Evolutionary conservation across 2,888 invertebrate species (phyloP).

Genomic region (Agrotis ipsilon): DNA sequence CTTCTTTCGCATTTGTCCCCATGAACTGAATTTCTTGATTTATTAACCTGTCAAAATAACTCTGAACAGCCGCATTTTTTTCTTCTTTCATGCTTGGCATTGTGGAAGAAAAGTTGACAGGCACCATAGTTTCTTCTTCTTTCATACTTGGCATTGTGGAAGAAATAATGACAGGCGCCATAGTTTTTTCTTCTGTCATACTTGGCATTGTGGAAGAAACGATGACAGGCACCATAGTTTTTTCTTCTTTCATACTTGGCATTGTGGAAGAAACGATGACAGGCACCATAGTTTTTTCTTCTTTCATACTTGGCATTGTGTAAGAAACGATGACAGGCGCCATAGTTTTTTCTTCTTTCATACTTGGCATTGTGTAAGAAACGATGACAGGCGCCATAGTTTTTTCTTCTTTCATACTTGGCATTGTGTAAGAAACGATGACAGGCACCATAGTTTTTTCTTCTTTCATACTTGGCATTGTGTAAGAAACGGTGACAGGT

Average conservation of each 20-base stretch:
- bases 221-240: too few relatives aligned
- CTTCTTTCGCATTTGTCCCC: not conserved
- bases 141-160: not conserved
- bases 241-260: not conserved
- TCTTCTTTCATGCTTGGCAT: not conserved
- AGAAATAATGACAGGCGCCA: too few relatives aligned
- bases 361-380: not conserved
- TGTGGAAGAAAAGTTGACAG: not conserved
- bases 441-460: too few relatives aligned
- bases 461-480: not conserved
- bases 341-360: too few relatives aligned
- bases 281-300: too few relatives aligned
- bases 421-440: not conserved
- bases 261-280: not conserved
- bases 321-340: too few relatives aligned
- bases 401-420: not conserved
- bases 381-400: too few relatives aligned
- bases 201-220: not conserved
- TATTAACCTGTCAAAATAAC: too few relatives aligned
- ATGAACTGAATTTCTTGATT: too few relatives aligned
- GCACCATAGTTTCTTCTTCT: not conserved
- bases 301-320: not conserved
- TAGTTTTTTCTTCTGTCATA: too few relatives aligned
- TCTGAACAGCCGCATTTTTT: too few relatives aligned
- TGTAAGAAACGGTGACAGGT: not conserved